phyloP scores from a whole-genome alignment of 2,888 invertebrate species.

The Scelioninae gen. 1 region DNA sequence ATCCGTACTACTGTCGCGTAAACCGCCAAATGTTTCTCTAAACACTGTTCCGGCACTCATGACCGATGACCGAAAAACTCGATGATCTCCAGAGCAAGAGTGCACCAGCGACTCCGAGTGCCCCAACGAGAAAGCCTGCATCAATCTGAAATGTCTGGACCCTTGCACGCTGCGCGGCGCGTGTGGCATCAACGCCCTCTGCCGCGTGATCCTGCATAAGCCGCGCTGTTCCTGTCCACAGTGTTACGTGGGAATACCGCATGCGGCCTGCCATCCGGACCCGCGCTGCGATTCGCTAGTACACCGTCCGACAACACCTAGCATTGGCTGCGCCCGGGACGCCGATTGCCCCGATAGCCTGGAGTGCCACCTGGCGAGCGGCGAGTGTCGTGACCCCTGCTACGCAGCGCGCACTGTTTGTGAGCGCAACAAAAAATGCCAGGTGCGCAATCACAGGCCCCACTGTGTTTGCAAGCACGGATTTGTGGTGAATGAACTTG shows the following conservation, averaged over 20 bases:
- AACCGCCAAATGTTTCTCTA: neutral
- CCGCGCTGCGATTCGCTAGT: constrained; percentile 90
- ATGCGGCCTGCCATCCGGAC: constrained; percentile 91
- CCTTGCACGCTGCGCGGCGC: constrained; percentile 95
- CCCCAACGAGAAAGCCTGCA: constrained; percentile 95
- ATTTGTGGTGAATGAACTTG: constrained; percentile 93
- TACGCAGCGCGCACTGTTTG: constrained; percentile 88
- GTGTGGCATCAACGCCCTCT: constrained; percentile 95
- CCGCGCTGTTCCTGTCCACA: constrained; percentile 95
- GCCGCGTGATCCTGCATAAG: constrained; percentile 92
- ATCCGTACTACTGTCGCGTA: constrained; percentile 26
- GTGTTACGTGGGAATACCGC: constrained; percentile 93
- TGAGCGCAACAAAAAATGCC: constrained; percentile 93
- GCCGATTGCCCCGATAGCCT: constrained; percentile 90
- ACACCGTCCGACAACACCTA: constrained; percentile 86
- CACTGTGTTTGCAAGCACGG: constrained; percentile 95
- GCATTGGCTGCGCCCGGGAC: constrained; percentile 87
- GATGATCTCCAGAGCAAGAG: constrained; percentile 88
- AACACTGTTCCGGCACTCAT: constrained; percentile 12
- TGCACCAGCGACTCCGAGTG: constrained; percentile 96
- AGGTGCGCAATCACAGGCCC: constrained; percentile 93
- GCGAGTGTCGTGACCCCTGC: constrained; percentile 93
- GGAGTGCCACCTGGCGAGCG: constrained; percentile 89
- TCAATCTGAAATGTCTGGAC: constrained; percentile 95
- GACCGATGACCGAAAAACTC: constrained; percentile 45